phyloP scores from a whole-genome alignment of 2,888 invertebrate genomes.

The Tryphoninae sp. region DNA sequence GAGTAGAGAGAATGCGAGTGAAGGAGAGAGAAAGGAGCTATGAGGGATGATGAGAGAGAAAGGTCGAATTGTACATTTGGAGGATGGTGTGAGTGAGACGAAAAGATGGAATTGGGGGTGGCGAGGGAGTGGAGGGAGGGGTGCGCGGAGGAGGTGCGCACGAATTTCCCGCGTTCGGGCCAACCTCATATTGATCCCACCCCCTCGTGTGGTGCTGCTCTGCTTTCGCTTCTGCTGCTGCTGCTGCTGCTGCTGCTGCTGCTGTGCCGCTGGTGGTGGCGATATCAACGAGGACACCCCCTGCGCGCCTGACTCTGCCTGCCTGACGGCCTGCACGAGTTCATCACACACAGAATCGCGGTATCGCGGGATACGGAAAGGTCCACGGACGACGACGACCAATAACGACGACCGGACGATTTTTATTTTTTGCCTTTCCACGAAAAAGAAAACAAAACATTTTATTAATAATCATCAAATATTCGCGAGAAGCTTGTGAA shows the following conservation, averaged over 20 bases:
- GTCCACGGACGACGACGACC: conserved; percentile 65
- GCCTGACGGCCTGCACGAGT: conserved; percentile 65
- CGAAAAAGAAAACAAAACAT: background rate
- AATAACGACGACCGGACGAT: conserved; percentile 24
- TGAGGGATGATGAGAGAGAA: conserved; percentile 40
- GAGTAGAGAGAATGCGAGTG: conserved; percentile 40
- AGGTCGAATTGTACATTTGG: conserved; percentile 32
- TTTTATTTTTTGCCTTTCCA: background rate
- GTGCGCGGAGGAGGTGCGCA: conserved; percentile 79
- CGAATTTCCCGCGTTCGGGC: conserved; percentile 80
- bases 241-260: conserved; percentile 24
- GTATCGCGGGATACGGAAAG: conserved; percentile 73
- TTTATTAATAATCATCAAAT: too few species aligned
- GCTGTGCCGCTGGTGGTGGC: conserved; percentile 29
- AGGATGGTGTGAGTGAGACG: conserved; percentile 55
- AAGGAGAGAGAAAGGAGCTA: conserved; percentile 24
- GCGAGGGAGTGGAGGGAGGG: conserved; percentile 44
- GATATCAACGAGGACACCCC: conserved; percentile 48
- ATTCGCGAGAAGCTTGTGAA: too few species aligned
- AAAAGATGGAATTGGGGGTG: conserved; percentile 46
- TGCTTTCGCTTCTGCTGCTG: conserved; percentile 19
- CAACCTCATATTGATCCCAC: conserved; percentile 81
- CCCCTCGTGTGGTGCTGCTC: conserved; percentile 66
- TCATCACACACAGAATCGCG: conserved; percentile 72
- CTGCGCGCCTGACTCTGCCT: conserved; percentile 55